Base-by-base conservation (phyloP, 2,888 invertebrate genomes). In the Linnaemya vulpina region DNA sequence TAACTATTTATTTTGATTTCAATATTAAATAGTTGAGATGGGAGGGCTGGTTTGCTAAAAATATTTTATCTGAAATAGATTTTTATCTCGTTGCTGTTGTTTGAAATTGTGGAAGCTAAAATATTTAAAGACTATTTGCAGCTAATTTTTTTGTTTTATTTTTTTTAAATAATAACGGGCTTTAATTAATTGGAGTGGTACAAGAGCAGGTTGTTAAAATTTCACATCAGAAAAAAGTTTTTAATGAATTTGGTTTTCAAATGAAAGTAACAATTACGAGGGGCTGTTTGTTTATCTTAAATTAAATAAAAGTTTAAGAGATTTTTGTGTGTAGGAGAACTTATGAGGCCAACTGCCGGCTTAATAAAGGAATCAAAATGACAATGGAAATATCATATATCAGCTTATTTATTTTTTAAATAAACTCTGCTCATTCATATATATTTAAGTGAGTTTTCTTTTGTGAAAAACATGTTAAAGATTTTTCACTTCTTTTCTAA, bases 161-260 rank as follows among this genome's bases (percentile, higher is more conserved):
- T 30, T 38, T 4, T 9, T 20, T 51, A 3, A 30, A 53, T 53
- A 75, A 65, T 43, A 53, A 25, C 25, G 4, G 53, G 11, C 22
- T 55, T 46, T 10, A 58, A 55, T 58, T 67, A 25, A 38, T 68
- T 68, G 3, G 43, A 1, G 22, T 11, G 8, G 17, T 74, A 40
- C 8, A 49, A 46, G 38, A 55, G 30, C n/a, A 55, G 20, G 20
- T 68, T 76, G 65, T 22, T 76, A 11, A 65, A 76, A 67, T 15
- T 20, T 51, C 17, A 1, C 3, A 53, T 35, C 1, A 25, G 5
- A 22, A 13, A 13, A 51, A 51, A 51, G 0, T 30, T 9, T 46
- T 7, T 13, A 13, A 38, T 38, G 8, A 38, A 5, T 40, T 30
- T 30, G 30, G 2, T 30, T 30, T 30, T 5, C 30, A 2, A 40